Base-by-base conservation (phyloP, 1,140 invertebrate species). In the Maniola jurtina region DNA sequence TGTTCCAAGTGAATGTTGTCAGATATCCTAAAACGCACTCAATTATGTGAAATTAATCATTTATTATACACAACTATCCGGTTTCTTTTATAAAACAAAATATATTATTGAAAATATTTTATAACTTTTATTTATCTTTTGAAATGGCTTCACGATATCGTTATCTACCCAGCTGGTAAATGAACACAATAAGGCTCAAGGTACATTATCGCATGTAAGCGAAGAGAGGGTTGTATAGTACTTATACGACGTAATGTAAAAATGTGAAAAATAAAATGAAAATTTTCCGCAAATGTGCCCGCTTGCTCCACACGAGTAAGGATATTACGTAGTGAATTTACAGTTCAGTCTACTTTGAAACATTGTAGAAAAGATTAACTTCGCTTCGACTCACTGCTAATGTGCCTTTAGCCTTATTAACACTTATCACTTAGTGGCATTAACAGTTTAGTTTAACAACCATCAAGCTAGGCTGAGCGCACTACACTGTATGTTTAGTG, bases 91-190 rank as follows among this genome's bases (percentile, higher is more conserved):
- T 55, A 13, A 34, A n/a, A 55, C 48, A 52, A 25, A 34, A 34
- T 55, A 34, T 34, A 16, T 34, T 55, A 55, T 55, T 55, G 9
- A 34, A 55, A 55, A 34, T 3, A 42, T 25, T 25, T 9, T 6
- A 6, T 25, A 55, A 34, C 16, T 55, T 55, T 33, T 55, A 55
- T 55, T 55, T 55, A 34, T 55, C 34, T 55, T 55, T 55, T 9
- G 13, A 34, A 34, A 34, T 34, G 34, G 35, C 33, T 55, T 34
- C 2, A 55, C 33, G 13, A 45, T 45, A 5, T 45, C 5, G 13
- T 45, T 11, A 5, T 45, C 5, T 11, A 45, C 13, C 42, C 42
- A 45, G 42, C 10, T 55, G 13, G 42, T 5, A 11, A 11, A 13
- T 11, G 13, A 5, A 11, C 9, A 45, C 9, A 2, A 11, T 9